Base-by-base conservation (phyloP, 2,888 invertebrate genomes). In the Diabrotica balteata region DNA sequence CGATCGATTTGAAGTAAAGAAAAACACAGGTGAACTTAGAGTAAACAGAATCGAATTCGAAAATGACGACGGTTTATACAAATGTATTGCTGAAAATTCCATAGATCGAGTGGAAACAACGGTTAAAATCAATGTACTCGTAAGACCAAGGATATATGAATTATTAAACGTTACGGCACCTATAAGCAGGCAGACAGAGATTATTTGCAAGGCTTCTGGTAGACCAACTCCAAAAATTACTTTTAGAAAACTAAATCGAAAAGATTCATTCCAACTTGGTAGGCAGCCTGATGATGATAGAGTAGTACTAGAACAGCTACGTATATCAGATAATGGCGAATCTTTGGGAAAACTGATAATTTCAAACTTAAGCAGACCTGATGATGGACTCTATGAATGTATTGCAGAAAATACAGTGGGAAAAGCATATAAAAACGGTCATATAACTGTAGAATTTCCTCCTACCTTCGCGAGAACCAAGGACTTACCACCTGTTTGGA, bases 341-440 rank as follows among this genome's bases (percentile, higher is more conserved):
- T 86, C 89, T 0, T 86, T 87, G 60, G 94, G 90, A 43, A 89
- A 88, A 3, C 84, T 96, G 68, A 88, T 88, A 47, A 92, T 96
- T 75, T 81, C 86, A 0, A 88, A 88, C 60, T 79, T 92, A 10
- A 86, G 88, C 61, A 87, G 93, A 69, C 86, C 88, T 4, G 93
- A 96, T 82, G 96, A 96, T 82, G 96, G 96, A 0, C 86, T 96
- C 8, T 96, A 96, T 81, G 93, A 93, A 80, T 96, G 96, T 80
- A 87, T 93, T 59, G 95, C 95, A 7, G 87, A 88, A 77, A 96
- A 95, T 79, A 88, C 89, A 79, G 94, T 93, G 42, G 94, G 92
- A 22, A 75, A 69, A 64, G 90, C 90, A 2, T 90, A 89, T 73
- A 91, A 89, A 79, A 94, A 92, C 76, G 95, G 94, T 0, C 95